Evolutionary conservation across 2,888 invertebrate genomes (phyloP).

Genomic region (Germaria angustata): DNA sequence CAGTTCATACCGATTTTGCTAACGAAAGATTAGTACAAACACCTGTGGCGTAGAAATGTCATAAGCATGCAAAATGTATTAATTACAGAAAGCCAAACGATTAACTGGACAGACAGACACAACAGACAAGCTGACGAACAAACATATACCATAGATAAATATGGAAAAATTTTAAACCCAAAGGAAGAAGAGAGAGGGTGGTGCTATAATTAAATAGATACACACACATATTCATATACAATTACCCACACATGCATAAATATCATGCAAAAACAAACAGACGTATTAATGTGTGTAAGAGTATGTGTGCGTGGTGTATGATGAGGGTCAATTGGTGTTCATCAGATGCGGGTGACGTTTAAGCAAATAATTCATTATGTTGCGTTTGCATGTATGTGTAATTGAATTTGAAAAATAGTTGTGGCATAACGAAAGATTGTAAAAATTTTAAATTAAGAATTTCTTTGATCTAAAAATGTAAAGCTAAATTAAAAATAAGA

Average conservation of each 20-base stretch:
- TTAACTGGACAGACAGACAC: slow-evolving; percentile 55
- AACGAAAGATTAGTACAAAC: slow-evolving; percentile 73
- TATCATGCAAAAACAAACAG: slow-evolving; percentile 5
- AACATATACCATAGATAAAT: background rate
- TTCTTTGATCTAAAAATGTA: too few relatives aligned
- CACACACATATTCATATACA: background rate
- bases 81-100: slow-evolving; percentile 72
- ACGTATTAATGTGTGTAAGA: slow-evolving; percentile 30
- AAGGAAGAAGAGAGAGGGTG: slow-evolving; percentile 1
- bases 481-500: too few relatives aligned
- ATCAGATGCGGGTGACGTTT: slow-evolving; percentile 62
- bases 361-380: slow-evolving; percentile 47
- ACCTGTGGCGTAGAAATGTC: slow-evolving; percentile 79
- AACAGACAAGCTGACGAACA: background rate
- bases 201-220: slow-evolving; percentile 42
- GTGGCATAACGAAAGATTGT: background rate
- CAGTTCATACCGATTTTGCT: slow-evolving; percentile 37
- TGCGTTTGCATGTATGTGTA: slow-evolving; percentile 20
- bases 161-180: background rate
- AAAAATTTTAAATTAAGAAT: background rate
- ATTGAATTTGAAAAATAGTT: slow-evolving; percentile 27
- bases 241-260: slow-evolving; percentile 13
- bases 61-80: slow-evolving; percentile 73
- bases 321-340: slow-evolving; percentile 64
- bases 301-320: slow-evolving; percentile 26